Evolutionary conservation across 2,113 vertebrate species (phyloP).

Genomic region (Strix aluco): DNA sequence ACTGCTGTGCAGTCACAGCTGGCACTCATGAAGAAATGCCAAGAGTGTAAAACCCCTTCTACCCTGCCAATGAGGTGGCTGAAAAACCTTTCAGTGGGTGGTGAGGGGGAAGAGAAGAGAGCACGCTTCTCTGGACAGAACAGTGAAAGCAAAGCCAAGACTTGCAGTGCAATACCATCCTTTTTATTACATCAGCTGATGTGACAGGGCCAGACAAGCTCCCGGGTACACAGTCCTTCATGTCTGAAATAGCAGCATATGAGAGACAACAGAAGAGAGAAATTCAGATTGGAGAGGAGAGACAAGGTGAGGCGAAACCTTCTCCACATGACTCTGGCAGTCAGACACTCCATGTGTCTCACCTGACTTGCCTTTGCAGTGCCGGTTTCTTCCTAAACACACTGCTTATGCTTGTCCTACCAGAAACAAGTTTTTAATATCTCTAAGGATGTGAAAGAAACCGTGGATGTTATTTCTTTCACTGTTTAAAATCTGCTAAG

Average conservation of each 20-base stretch:
- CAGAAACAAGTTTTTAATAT: background rate
- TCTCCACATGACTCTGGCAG: background rate
- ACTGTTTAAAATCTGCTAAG: background rate
- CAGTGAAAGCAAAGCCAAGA: background rate
- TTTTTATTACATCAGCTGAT: background rate
- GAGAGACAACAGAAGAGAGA: background rate
- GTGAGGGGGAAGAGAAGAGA: background rate
- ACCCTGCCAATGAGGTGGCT: background rate
- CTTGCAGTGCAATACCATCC: background rate
- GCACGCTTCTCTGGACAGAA: background rate
- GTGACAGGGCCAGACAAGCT: background rate
- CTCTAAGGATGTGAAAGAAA: background rate
- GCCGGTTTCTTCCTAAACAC: background rate
- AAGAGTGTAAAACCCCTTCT: background rate
- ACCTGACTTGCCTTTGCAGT: background rate
- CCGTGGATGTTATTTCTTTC: background rate
- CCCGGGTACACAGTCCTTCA: background rate
- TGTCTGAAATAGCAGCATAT: background rate
- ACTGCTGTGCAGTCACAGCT: background rate
- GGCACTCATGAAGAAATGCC: background rate
- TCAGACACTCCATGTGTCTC: background rate
- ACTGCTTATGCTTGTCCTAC: background rate
- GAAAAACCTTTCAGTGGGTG: background rate
- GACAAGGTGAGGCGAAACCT: background rate
- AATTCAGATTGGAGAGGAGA: background rate